These are phyloP conservation scores for Callipepla squamata DNA, from an alignment of 2,113 vertebrate genomes.

Conservation along the genomic window DNA sequence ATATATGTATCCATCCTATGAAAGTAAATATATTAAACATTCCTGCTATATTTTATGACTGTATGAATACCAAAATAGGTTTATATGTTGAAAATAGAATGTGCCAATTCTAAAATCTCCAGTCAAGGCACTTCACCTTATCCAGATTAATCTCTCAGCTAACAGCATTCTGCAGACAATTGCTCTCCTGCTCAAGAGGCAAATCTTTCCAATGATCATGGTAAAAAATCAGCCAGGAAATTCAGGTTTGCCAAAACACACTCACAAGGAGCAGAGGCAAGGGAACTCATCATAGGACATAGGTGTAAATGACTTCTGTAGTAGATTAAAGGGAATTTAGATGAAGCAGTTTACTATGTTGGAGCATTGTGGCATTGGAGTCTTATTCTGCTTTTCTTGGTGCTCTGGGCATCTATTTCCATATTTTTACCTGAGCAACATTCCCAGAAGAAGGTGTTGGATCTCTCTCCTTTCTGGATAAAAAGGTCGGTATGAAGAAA, in stretches of 20 bases:
- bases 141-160: slow-evolving; percentile 18
- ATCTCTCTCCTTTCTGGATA: background rate
- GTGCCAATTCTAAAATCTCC: slow-evolving; percentile 24
- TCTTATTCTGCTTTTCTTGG: background rate
- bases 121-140: slow-evolving; percentile 2
- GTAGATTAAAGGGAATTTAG: background rate
- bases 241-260: background rate
- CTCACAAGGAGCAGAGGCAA: background rate
- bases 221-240: background rate
- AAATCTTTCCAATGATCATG: background rate
- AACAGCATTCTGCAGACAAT: background rate
- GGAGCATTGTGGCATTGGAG: background rate
- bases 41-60: slow-evolving; percentile 56
- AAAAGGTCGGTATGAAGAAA: background rate
- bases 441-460: background rate
- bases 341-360: background rate
- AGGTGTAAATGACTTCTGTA: background rate
- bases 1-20: slow-evolving; percentile 48
- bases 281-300: background rate
- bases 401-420: background rate
- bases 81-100: slow-evolving; percentile 54
- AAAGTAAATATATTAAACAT: slow-evolving; percentile 66
- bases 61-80: slow-evolving; percentile 68
- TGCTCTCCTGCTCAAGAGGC: background rate
- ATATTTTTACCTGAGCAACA: background rate